phyloP scores from a whole-genome alignment of 2,797 vertebrate genomes.

The Galaxias olidus region DNA sequence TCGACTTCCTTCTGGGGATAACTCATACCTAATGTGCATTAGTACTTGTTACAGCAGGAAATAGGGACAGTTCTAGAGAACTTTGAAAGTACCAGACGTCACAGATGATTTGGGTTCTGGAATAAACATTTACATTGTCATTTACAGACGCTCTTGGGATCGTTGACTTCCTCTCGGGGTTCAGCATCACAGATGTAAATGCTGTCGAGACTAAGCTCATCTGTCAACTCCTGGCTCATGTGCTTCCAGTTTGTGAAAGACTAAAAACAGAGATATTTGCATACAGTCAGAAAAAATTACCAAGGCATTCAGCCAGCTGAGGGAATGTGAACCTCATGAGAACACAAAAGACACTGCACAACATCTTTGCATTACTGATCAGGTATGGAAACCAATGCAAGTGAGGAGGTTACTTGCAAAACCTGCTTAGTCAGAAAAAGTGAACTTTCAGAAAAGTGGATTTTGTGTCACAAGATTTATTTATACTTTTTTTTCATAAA shows the following conservation, averaged over 20 bases:
- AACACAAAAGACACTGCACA: too few relatives aligned
- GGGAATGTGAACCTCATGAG: too few relatives aligned
- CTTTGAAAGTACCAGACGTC: slow-evolving; percentile 25
- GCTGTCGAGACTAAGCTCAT: too few relatives aligned
- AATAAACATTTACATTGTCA: slow-evolving; percentile 34
- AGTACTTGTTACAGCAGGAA: slow-evolving; percentile 45
- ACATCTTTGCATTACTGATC: too few relatives aligned
- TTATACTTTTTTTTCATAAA: too few relatives aligned
- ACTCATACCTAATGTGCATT: slow-evolving; percentile 25
- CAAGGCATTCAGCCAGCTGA: too few relatives aligned
- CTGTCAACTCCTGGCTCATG: too few relatives aligned
- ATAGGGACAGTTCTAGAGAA: slow-evolving; percentile 51
- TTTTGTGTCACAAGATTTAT: too few relatives aligned
- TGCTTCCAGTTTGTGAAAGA: neutral
- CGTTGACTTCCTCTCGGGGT: slow-evolving; percentile 36
- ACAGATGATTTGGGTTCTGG: slow-evolving; percentile 24
- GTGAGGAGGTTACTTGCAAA: too few relatives aligned
- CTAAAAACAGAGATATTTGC: neutral
- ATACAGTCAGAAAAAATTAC: neutral
- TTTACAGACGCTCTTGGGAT: slow-evolving; percentile 27
- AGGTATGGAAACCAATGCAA: too few relatives aligned
- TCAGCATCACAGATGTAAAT: slow-evolving; percentile 17
- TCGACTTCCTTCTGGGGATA: slow-evolving; percentile 46
- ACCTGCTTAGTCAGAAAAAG: too few relatives aligned
- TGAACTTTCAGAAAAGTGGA: too few relatives aligned